Conservation (phyloP, 2,113 vertebrate genomes). For the Castor canadensis region DNA sequence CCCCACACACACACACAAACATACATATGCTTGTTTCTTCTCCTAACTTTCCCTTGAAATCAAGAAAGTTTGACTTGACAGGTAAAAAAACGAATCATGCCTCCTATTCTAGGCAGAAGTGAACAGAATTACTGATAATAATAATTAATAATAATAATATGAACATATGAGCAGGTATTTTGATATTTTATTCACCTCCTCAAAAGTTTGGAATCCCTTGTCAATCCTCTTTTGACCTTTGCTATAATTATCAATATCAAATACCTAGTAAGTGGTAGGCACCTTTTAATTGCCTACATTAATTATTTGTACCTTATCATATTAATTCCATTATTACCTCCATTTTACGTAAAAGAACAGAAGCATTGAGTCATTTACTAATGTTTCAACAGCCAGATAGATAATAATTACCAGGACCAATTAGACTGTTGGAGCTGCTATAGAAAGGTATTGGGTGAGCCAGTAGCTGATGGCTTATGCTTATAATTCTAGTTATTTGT, state of each 20-base stretch:
- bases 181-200: not conserved
- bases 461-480: too few relatives aligned
- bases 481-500: too few relatives aligned
- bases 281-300: not conserved
- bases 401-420: not conserved
- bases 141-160: not conserved
- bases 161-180: not conserved
- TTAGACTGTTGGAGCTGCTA: not conserved
- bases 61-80: not conserved
- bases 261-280: not conserved
- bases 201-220: not conserved
- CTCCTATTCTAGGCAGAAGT: not conserved
- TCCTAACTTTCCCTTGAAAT: not conserved
- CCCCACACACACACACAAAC: too few relatives aligned
- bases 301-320: not conserved
- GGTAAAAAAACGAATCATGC: not conserved
- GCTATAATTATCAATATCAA: not conserved
- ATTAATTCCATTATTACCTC: not conserved
- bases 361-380: not conserved
- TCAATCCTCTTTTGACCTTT: not conserved
- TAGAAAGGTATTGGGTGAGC: not conserved
- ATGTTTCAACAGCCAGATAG: not conserved
- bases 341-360: not conserved
- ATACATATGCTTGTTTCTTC: not conserved
- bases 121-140: not conserved